Percentiles rank a stretch among this genome's conserved stretches.
Conservation (phyloP, 2,888 invertebrate genomes). For the Mayetiola destructor region DNA sequence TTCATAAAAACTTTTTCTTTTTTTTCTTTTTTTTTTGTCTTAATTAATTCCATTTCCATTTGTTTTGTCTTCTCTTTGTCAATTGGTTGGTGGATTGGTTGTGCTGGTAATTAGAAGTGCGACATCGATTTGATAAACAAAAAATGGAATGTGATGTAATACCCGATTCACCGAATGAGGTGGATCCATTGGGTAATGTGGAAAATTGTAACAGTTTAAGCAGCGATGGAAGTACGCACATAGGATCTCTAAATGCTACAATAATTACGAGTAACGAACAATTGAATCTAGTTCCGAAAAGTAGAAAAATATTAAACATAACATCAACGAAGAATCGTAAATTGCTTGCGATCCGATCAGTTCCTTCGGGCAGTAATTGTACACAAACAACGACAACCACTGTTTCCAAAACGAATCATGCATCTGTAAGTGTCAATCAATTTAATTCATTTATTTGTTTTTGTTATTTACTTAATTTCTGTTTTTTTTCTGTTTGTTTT, state of each 20-base stretch:
- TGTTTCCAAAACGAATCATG: background rate
- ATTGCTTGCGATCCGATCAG: background rate
- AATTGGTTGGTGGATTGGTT: too few relatives aligned
- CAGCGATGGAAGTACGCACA: background rate
- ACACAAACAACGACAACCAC: conserved; percentile 49
- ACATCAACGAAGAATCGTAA: background rate
- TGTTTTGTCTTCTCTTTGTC: too few relatives aligned
- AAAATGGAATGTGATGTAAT: conserved; percentile 25
- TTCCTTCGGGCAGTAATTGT: conserved; percentile 37
- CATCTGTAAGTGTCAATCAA: background rate
- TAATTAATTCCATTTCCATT: too few relatives aligned
- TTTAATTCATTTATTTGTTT: background rate
- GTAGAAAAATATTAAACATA: conserved; percentile 1
- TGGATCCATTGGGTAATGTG: conserved; percentile 16
- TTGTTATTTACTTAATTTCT: background rate
- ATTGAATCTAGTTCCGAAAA: background rate
- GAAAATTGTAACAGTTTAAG: conserved; percentile 5
- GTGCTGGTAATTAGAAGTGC: background rate
- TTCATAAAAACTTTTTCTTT: too few relatives aligned
- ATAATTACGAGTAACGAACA: background rate
- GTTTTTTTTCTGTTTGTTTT: background rate
- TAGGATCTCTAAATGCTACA: background rate
- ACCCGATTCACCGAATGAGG: conserved; percentile 20
- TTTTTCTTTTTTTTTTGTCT: background rate
- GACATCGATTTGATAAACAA: background rate